Percentiles rank a stretch among this genome's conserved stretches.
phyloP scores from a whole-genome alignment of 1,140 invertebrate genomes.

The Drosophila rufa region DNA sequence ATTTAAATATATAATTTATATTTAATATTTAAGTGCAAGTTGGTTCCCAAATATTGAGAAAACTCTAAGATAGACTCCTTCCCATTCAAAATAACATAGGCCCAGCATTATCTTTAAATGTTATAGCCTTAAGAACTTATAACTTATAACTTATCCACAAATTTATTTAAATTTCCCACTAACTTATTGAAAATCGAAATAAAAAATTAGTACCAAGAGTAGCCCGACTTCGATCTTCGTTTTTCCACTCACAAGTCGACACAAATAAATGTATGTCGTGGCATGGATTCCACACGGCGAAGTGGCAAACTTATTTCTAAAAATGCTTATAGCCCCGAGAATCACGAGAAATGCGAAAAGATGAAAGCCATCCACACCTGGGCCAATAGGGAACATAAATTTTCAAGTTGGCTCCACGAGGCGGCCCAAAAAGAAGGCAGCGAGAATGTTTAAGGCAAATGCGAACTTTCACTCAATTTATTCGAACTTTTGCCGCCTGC shows the following conservation, averaged over 20 bases:
- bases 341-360: background rate
- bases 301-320: slow-evolving; percentile 4
- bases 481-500: slow-evolving; percentile 55
- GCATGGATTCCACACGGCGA: background rate
- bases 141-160: too few species aligned
- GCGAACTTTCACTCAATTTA: slow-evolving; percentile 61
- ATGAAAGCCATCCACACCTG: slow-evolving; percentile 34
- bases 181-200: too few species aligned
- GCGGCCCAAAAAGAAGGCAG: slow-evolving; percentile 3
- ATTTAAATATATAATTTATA: too few species aligned
- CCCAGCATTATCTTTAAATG: too few species aligned
- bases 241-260: too few species aligned
- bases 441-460: slow-evolving; percentile 46
- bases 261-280: background rate
- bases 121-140: too few species aligned
- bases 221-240: slow-evolving; percentile 1
- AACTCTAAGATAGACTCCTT: background rate
- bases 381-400: slow-evolving; percentile 35
- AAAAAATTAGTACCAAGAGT: too few species aligned
- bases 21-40: too few species aligned
- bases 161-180: too few species aligned
- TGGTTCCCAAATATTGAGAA: too few species aligned
- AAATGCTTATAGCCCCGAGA: background rate
- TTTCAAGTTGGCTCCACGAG: slow-evolving; percentile 28
- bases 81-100: background rate